A percentile compares a stretch with the other conserved stretches of the same genome.
These are phyloP conservation scores for Mastigias papua DNA, from an alignment of 30 jellyfish, hydroid and myxozoan species.

Conservation along the genomic window DNA sequence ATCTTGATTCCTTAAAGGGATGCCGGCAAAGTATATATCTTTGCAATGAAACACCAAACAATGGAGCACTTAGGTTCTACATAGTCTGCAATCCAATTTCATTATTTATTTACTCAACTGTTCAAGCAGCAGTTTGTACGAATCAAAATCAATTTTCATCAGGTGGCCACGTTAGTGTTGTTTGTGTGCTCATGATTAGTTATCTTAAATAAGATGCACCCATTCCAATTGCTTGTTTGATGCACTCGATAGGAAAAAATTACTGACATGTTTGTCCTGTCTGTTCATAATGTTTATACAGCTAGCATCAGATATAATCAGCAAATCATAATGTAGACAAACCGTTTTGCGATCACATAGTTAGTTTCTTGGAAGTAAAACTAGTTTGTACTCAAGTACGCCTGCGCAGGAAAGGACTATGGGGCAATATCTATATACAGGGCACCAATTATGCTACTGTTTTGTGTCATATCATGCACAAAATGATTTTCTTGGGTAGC, in stretches of 20 bases:
- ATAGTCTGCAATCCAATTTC: neutral
- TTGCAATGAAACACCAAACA: neutral
- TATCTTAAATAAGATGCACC: neutral
- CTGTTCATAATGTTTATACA: neutral
- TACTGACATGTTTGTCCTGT: neutral
- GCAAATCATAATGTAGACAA: neutral
- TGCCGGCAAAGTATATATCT: conserved; percentile 1
- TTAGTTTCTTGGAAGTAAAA: neutral
- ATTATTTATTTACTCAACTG: conserved; percentile 51
- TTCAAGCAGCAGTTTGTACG: neutral
- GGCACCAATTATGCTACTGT: too few relatives aligned
- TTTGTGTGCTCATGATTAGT: neutral
- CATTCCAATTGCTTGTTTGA: neutral
- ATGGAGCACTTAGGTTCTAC: neutral
- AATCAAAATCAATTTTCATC: conserved; percentile 1
- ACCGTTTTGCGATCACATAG: neutral
- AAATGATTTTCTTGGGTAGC: too few relatives aligned
- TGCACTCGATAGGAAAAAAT: neutral
- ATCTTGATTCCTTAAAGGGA: conserved; percentile 14
- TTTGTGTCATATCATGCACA: too few relatives aligned
- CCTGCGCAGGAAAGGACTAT: too few relatives aligned
- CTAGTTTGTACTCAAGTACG: neutral
- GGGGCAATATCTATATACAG: too few relatives aligned
- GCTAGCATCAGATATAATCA: neutral
- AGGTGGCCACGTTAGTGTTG: conserved; percentile 34